Evolutionary conservation across 1,140 invertebrate species (phyloP), one percentile per base, ranked within the genome.

Genomic region (Asbolus verrucosus): DNA sequence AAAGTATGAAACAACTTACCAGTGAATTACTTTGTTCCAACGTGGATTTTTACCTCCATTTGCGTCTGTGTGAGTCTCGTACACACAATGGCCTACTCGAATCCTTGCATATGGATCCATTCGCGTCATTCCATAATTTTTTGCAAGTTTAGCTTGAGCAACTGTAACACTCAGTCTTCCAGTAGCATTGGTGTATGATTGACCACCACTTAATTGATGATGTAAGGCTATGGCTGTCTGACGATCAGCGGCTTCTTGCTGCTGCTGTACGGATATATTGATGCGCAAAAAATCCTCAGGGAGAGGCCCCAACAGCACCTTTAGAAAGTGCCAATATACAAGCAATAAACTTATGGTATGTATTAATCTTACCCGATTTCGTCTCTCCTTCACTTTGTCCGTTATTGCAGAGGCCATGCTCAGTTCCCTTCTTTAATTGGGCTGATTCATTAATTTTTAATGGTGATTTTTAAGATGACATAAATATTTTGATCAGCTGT

Each of bases 81-180:
- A 97, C 31, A 97, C 91, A 71, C 90, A 90, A 81, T 98, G 95
- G 1, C 96, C 97, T 30, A 98, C 88, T 74, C 95, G 86, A 41
- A 98, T 80, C 74, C 96, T 86, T n/a, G 94, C 94, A 82, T 98
- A 98, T 0, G 96, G 96, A 84, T 98, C 96, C 96, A 98, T 98
- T 70, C 94, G 87, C 1, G 94, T 94, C 72, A 98, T 85, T 27
- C 97, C 96, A 89, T 98, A 99, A 83, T 98, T 98, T 84, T 98
- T 98, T 1, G 91, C 90, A 60, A 99, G 84, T 83, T 95, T 96
- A 5, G 96, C 93, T 83, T 95, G 92, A 50, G 87, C 89, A 72
- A 95, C 87, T 11, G 92, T 94, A 66, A 97, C 89, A 72, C 88
- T 93, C 14, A 97, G 84, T 73, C 91, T 85, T 1, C 93, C 93